Conservation (phyloP, 2,888 invertebrate genomes). For the Lepidochitona cinerea region DNA sequence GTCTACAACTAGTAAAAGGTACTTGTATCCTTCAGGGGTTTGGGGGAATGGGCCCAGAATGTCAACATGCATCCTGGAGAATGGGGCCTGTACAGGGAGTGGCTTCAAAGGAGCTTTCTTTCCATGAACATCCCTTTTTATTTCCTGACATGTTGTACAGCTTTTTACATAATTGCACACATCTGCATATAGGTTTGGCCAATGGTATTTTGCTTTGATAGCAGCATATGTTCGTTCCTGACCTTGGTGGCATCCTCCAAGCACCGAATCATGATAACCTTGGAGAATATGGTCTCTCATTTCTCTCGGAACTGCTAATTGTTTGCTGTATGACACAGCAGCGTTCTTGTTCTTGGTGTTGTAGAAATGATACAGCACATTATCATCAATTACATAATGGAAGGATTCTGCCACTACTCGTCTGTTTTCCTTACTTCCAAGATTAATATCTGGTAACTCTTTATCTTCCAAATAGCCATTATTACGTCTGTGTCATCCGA, state of each 20-base stretch:
- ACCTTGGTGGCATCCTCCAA: conserved; percentile 20
- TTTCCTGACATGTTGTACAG: conserved; percentile 16
- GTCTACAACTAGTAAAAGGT: conserved; percentile 31
- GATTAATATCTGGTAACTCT: conserved; percentile 15
- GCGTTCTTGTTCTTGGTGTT: not conserved
- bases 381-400: conserved; percentile 21
- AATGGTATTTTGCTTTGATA: conserved; percentile 19
- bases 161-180: conserved; percentile 13
- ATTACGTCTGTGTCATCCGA: conserved; percentile 8
- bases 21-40: conserved; percentile 13
- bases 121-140: conserved; percentile 5
- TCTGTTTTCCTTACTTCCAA: not conserved
- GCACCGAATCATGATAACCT: conserved; percentile 20
- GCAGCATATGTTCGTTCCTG: conserved; percentile 13
- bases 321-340: not conserved
- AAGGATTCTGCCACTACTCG: conserved; percentile 10
- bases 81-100: conserved; percentile 12
- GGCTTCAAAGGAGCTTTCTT: conserved; percentile 15
- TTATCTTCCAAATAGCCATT: conserved; percentile 14
- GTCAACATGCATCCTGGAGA: conserved; percentile 21
- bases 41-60: conserved; percentile 17
- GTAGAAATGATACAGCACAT: conserved; percentile 23
- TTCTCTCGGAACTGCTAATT: conserved; percentile 19
- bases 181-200: conserved; percentile 19
- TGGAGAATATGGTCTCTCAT: conserved; percentile 18